phyloP scores from a whole-genome alignment of 1,140 invertebrate genomes.

The Drosophila equinoxialis region DNA sequence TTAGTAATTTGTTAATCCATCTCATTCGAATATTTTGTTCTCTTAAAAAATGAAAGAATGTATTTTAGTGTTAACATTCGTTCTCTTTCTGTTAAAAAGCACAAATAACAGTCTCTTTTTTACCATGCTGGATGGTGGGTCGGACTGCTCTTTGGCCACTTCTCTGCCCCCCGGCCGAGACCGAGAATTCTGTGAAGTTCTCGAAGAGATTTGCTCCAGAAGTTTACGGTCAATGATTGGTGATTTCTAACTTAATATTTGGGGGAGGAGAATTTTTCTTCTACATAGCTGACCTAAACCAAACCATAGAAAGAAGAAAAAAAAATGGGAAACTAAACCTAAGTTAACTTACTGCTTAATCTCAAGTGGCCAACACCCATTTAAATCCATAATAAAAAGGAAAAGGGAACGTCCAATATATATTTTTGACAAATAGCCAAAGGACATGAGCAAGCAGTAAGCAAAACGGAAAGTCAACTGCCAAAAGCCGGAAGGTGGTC shows the following conservation, averaged over 20 bases:
- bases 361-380: slow-evolving; percentile 69
- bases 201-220: background rate
- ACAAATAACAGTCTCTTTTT: background rate
- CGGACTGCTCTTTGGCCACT: background rate
- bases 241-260: background rate
- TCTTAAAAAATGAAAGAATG: too few species aligned
- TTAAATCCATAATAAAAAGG: slow-evolving; percentile 55
- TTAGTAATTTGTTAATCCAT: too few species aligned
- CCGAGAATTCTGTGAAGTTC: background rate
- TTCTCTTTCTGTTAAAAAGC: background rate
- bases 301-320: background rate
- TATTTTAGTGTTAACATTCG: too few species aligned
- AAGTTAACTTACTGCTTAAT: slow-evolving; percentile 53
- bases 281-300: background rate
- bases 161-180: background rate
- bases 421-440: slow-evolving; percentile 77
- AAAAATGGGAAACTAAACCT: slow-evolving; percentile 23
- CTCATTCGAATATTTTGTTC: too few species aligned
- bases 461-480: slow-evolving; percentile 28
- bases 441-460: slow-evolving; percentile 57
- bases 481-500: slow-evolving; percentile 56
- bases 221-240: slow-evolving; percentile 9
- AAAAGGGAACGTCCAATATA: slow-evolving; percentile 42
- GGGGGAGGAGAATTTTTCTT: background rate
- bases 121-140: background rate